phyloP scores from a whole-genome alignment of 2,113 vertebrate genomes.

The Poeciliopsis occidentalis region DNA sequence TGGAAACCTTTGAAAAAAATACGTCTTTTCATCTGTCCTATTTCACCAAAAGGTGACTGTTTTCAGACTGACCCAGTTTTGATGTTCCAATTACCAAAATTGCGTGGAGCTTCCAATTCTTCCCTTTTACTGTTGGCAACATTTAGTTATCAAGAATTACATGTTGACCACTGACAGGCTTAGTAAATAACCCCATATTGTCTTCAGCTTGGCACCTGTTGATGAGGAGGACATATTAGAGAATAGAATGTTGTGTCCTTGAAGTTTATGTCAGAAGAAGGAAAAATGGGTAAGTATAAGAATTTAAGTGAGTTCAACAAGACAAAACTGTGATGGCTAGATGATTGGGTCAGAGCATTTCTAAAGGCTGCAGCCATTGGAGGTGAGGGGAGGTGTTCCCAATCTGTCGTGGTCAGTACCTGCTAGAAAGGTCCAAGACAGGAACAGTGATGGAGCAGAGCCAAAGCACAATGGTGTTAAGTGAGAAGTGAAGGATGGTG shows the following conservation, averaged over 20 bases:
- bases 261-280: not conserved
- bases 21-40: no score
- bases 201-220: not conserved
- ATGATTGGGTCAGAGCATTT: not conserved
- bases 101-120: not conserved
- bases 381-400: not conserved
- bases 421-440: not conserved
- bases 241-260: not conserved
- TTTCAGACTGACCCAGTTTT: not conserved
- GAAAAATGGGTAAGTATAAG: not conserved
- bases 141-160: not conserved
- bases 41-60: no score
- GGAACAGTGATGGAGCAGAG: not conserved
- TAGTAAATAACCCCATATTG: not conserved
- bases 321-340: not conserved
- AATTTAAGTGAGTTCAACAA: not conserved
- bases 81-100: not conserved
- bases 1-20: not conserved
- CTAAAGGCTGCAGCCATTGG: not conserved
- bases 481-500: not conserved
- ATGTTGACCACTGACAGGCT: not conserved
- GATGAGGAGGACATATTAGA: not conserved
- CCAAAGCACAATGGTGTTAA: not conserved
- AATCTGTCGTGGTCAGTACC: not conserved
- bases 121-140: not conserved